Conservation (phyloP, 2,888 invertebrate species). For the Eustalomyia histrio region DNA sequence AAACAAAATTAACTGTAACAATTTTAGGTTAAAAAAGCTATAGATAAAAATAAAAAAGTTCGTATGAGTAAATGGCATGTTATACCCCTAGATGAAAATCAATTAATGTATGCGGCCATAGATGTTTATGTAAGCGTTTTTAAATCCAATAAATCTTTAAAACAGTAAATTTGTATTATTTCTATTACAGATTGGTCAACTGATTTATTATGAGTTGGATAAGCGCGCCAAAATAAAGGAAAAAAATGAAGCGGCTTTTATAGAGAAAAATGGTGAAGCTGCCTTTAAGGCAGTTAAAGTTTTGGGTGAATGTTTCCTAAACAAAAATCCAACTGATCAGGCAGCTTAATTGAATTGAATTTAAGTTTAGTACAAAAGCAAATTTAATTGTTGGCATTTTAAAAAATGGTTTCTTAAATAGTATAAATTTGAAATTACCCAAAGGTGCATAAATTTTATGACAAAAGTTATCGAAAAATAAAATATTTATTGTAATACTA, state of each 20-base stretch:
- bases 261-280: conserved; percentile 73
- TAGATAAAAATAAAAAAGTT: conserved; percentile 82
- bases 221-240: conserved; percentile 71
- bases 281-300: conserved; percentile 75
- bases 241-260: conserved; percentile 72
- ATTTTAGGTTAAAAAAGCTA: conserved; percentile 80
- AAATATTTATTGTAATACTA: conserved; percentile 42
- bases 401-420: too few species aligned
- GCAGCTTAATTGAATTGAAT: background rate
- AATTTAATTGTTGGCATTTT: too few species aligned
- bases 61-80: conserved; percentile 83
- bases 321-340: conserved; percentile 27
- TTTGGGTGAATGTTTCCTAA: conserved; percentile 74
- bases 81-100: conserved; percentile 81
- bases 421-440: too few species aligned
- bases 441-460: too few species aligned
- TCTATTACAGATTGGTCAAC: conserved; percentile 76
- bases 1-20: background rate
- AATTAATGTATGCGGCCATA: conserved; percentile 83
- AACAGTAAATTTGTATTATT: background rate
- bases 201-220: conserved; percentile 76
- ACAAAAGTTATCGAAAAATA: conserved; percentile 53
- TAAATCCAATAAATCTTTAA: background rate
- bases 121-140: conserved; percentile 83
- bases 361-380: too few species aligned